Base-by-base conservation (phyloP, 2,113 vertebrate genomes). In the Isurus oxyrinchus region DNA sequence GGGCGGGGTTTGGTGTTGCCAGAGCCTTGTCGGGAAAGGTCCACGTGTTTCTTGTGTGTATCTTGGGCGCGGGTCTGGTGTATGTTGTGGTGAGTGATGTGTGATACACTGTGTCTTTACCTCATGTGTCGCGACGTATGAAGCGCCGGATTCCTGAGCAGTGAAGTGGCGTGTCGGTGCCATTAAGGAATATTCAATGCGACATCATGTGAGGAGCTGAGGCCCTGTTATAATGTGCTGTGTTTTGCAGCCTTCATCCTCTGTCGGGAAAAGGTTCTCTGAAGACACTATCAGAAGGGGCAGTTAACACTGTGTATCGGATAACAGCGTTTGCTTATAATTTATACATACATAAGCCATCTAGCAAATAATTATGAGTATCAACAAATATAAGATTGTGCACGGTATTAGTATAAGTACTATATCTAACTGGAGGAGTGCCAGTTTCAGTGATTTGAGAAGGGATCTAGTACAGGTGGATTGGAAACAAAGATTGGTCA, bases 71-170 rank as follows among this genome's bases (percentile, higher is more conserved):
- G 55, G 88, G 88, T 63, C 35, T n/a, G 57, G 13, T 61, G 55
- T 16, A n/a, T 93, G 90, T 59, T 93, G 31, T 63, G 59, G 90
- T 94, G 90, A 94, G 90, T 93, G 59, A n/a, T 35, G 88, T 61
- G 31, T 19, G 55, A 11, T n/a, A n/a, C 21, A 40, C 23, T 53
- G 59, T n/a, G 2, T 19, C 57, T 23, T 6, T 40, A n/a, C 21
- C n/a, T n/a, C 57, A 61, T 59, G 13, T 40, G 25, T 59, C n/a
- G 19, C 0, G 59, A 19, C 27, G 4, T 35, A 59, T 57, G 31
- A 31, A 14, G 27, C 1, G 1, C 31, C 81, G 16, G 40, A 21
- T 49, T 84, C 40, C 13, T 31, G 8, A 11, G 0, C 13, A 11
- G 21, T 90, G 35, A 27, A 61, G 63, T 44, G 90, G 35, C 19